Evolutionary conservation across 2,797 vertebrate genomes (phyloP).

Genomic region (Tamandua tetradactyla): DNA sequence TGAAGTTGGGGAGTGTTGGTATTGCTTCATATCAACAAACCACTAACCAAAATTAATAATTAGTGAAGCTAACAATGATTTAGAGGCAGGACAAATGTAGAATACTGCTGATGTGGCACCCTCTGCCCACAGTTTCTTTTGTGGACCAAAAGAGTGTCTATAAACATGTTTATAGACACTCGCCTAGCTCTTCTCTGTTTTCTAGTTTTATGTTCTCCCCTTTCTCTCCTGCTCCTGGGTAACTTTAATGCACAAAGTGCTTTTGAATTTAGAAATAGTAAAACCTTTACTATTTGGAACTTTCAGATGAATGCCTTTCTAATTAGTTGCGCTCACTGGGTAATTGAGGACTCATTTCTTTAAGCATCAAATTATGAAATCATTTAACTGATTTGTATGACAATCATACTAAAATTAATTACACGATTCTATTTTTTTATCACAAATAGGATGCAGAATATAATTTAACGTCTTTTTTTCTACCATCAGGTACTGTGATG

Average conservation of each 20-base stretch:
- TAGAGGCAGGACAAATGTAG: slow-evolving; percentile 29
- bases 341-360: slow-evolving; percentile 47
- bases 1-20: not conserved
- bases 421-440: not conserved
- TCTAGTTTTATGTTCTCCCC: not conserved
- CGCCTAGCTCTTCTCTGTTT: not conserved
- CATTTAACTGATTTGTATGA: slow-evolving; percentile 8
- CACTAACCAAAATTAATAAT: slow-evolving; percentile 67
- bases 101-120: slow-evolving; percentile 74
- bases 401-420: slow-evolving; percentile 40
- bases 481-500: not conserved
- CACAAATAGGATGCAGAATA: slow-evolving; percentile 30
- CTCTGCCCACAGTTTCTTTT: slow-evolving; percentile 57
- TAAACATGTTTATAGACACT: slow-evolving; percentile 38
- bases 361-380: slow-evolving; percentile 43
- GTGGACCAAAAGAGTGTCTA: slow-evolving; percentile 44
- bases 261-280: not conserved
- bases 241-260: not conserved
- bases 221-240: not conserved
- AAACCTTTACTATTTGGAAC: slow-evolving; percentile 42
- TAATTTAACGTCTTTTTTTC: slow-evolving; percentile 51
- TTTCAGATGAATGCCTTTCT: slow-evolving; percentile 54
- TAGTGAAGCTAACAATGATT: slow-evolving; percentile 48
- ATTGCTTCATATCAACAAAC: slow-evolving; percentile 23
- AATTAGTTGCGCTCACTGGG: slow-evolving; percentile 32